phyloP scores from a whole-genome alignment of 30 jellyfish, hydroid and myxozoan genomes.

The Cassiopea andromeda region DNA sequence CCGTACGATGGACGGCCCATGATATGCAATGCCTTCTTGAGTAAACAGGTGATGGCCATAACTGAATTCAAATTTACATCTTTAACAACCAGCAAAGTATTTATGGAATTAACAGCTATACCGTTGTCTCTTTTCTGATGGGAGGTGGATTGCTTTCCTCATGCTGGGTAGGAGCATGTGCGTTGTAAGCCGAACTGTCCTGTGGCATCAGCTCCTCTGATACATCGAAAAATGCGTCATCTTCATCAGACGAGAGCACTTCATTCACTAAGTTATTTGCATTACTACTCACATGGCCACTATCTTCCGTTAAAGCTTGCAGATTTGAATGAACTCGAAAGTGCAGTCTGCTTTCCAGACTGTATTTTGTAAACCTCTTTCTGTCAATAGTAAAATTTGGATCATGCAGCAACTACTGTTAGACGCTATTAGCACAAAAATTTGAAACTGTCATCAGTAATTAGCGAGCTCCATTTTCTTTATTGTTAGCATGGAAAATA shows the following conservation, averaged over 20 bases:
- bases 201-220: slow-evolving; percentile 23
- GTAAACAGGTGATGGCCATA: background rate
- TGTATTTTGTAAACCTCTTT: slow-evolving; percentile 75
- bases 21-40: background rate
- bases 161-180: background rate
- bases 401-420: background rate
- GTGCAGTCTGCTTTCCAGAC: slow-evolving; percentile 90
- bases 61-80: too few species aligned
- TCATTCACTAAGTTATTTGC: slow-evolving; percentile 1
- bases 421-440: background rate
- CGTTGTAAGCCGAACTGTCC: background rate
- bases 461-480: too few species aligned
- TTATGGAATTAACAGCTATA: background rate
- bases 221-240: slow-evolving; percentile 68
- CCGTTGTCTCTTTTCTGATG: slow-evolving; percentile 45
- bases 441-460: too few species aligned
- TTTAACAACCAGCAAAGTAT: background rate
- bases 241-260: slow-evolving; percentile 40
- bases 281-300: background rate
- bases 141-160: background rate
- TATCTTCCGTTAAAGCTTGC: slow-evolving; percentile 67
- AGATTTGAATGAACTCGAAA: slow-evolving; percentile 89
- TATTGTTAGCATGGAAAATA: too few species aligned
- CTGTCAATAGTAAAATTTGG: slow-evolving; percentile 21
- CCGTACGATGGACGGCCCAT: too few species aligned